Evolutionary conservation across 1,140 invertebrate genomes (phyloP).

Genomic region (Telenomus remus): DNA sequence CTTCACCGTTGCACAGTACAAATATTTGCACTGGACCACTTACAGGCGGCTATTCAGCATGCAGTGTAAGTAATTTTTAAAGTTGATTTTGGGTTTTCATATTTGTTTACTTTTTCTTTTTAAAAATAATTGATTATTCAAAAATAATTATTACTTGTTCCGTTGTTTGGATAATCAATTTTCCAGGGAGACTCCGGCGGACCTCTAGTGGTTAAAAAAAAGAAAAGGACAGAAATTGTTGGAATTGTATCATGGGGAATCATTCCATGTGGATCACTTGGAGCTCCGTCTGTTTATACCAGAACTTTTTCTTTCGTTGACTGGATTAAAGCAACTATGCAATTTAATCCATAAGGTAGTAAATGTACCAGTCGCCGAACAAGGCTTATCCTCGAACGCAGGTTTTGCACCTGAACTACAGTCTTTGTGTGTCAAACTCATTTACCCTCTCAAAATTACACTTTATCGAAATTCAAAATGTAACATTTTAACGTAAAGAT

Average conservation of each 20-base stretch:
- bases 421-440: no score
- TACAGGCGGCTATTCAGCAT: conserved; percentile 77
- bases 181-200: conserved; percentile 80
- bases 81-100: background rate
- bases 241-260: conserved; percentile 85
- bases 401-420: no score
- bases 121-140: background rate
- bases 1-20: conserved; percentile 62
- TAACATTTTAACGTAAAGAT: no score
- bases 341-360: conserved; percentile 4
- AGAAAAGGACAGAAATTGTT: conserved; percentile 60
- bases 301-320: conserved; percentile 76
- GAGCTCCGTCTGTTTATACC: conserved; percentile 81
- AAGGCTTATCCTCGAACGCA: no score
- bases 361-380: no score
- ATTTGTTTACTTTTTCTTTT: background rate
- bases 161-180: no score
- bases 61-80: conserved; percentile 69
- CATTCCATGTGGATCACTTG: conserved; percentile 79
- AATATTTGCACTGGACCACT: conserved; percentile 80
- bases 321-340: conserved; percentile 55
- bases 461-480: no score
- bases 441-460: no score
- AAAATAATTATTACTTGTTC: conserved; percentile 1
- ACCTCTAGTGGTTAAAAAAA: conserved; percentile 75